phyloP scores from a whole-genome alignment of 2,113 vertebrate species.

The Eulacestoma nigropectus region DNA sequence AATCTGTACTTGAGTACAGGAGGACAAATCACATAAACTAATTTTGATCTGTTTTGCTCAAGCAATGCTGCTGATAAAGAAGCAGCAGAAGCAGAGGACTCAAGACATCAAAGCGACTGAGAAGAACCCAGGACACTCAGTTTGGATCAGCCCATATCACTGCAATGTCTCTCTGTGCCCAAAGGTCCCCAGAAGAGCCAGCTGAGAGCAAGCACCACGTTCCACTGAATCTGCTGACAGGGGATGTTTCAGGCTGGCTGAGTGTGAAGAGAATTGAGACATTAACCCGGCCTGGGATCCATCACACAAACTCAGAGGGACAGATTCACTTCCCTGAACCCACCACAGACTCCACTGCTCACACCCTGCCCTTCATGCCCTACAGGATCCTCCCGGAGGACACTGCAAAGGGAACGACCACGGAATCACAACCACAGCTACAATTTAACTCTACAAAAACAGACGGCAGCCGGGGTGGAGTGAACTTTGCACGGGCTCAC shows the following conservation, averaged over 20 bases:
- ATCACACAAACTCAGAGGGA: not conserved
- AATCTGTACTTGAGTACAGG: not conserved
- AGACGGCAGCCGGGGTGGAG: fast-evolving
- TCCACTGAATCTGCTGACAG: not conserved
- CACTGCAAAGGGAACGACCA: fast-evolving
- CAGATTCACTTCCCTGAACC: not conserved
- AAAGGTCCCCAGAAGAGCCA: not conserved
- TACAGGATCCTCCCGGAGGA: not conserved
- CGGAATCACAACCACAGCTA: not conserved
- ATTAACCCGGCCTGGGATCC: not conserved
- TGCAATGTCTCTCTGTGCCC: not conserved
- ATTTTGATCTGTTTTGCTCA: not conserved
- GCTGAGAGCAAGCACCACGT: not conserved
- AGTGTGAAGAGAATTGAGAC: not conserved
- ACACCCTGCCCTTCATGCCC: not conserved
- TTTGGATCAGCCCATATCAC: not conserved
- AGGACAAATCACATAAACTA: not conserved
- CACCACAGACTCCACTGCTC: not conserved
- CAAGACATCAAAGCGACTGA: not conserved
- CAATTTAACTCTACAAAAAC: not conserved
- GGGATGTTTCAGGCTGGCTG: fast-evolving
- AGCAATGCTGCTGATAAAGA: not conserved
- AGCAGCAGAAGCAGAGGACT: not conserved
- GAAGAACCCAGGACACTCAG: not conserved
- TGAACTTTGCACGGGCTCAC: not conserved